Evolutionary conservation across 2,113 vertebrate genomes (phyloP).

Genomic region (Xiphias gladius): DNA sequence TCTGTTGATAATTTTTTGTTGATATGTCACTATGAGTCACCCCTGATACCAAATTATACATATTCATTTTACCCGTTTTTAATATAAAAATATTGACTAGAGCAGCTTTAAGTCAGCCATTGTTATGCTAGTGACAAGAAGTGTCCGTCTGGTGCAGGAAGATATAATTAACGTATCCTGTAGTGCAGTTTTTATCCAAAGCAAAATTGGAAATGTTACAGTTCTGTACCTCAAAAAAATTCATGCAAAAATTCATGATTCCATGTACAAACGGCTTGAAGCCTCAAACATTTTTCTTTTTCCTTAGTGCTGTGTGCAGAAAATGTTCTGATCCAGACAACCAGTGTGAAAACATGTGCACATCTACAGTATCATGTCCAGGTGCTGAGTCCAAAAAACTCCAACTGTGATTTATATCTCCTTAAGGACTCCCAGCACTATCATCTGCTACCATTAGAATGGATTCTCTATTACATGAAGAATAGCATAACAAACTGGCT

Average conservation of each 20-base stretch:
- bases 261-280: slow-evolving; percentile 4
- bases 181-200: too few species aligned
- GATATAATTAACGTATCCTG: neutral
- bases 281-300: slow-evolving; percentile 1
- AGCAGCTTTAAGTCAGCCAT: too few species aligned
- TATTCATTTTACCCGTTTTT: too few species aligned
- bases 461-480: neutral
- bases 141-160: neutral
- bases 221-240: neutral
- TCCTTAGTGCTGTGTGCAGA: neutral
- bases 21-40: too few species aligned
- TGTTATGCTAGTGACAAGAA: neutral
- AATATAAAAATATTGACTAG: too few species aligned
- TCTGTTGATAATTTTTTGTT: too few species aligned
- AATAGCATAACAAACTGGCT: neutral
- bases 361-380: slow-evolving; percentile 12
- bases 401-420: slow-evolving; percentile 19
- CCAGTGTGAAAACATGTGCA: slow-evolving; percentile 12
- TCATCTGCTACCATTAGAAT: slow-evolving; percentile 1
- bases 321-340: neutral
- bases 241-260: slow-evolving; percentile 3
- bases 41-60: too few species aligned
- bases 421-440: neutral
- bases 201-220: neutral
- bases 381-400: slow-evolving; percentile 9